Evolutionary conservation across 1,140 invertebrate genomes (phyloP).

Genomic region (Triops longicaudatus): DNA sequence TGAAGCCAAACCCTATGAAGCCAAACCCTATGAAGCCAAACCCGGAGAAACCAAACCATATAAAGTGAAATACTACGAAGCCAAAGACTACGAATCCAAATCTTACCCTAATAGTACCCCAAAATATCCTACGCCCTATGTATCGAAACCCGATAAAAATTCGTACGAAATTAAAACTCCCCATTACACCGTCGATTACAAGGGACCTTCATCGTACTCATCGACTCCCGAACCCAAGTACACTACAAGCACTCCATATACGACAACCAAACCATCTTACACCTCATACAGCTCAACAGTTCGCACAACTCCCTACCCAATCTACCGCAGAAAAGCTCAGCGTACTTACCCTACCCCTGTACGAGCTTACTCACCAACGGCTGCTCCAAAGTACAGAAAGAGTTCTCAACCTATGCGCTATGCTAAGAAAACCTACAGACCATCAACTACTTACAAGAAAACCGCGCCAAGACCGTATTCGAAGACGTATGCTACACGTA

Average conservation of each 20-base stretch:
- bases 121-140: not conserved
- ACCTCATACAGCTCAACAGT: not conserved
- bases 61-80: too few species aligned
- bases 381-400: too few species aligned
- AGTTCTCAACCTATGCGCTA: too few species aligned
- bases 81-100: not conserved
- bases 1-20: not conserved
- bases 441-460: too few species aligned
- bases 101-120: not conserved
- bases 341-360: too few species aligned
- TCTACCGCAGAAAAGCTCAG: not conserved
- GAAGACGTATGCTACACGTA: too few species aligned
- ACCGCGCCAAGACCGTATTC: too few species aligned
- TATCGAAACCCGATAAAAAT: not conserved
- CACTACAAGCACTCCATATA: not conserved
- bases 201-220: not conserved
- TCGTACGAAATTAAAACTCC: not conserved
- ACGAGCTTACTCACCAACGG: too few species aligned
- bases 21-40: not conserved
- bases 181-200: not conserved
- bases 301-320: not conserved
- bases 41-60: not conserved
- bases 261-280: not conserved
- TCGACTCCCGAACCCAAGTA: not conserved
- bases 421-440: too few species aligned